Conservation (phyloP, 2,797 vertebrate genomes). For the Dipus sagitta region DNA sequence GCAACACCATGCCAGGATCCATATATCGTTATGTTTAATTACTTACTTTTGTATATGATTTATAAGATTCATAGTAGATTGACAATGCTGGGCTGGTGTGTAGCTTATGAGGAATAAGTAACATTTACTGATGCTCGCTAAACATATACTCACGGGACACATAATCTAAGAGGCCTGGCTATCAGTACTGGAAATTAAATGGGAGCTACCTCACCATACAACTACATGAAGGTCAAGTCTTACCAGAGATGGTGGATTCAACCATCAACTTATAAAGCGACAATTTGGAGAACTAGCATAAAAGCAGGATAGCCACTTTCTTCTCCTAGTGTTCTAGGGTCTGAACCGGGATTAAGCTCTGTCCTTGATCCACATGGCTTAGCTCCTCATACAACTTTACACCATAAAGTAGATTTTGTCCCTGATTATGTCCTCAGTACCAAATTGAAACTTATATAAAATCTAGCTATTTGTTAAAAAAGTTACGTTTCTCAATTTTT, state of each 20-base stretch:
- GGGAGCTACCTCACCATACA: not conserved
- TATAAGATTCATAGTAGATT: not conserved
- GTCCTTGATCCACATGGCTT: not conserved
- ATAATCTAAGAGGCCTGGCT: not conserved
- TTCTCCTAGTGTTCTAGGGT: not conserved
- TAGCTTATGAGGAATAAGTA: not conserved
- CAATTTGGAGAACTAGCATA: not conserved
- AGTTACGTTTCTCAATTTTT: not conserved
- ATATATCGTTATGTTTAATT: constrained; percentile 10
- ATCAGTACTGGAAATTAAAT: not conserved
- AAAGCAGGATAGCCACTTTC: not conserved
- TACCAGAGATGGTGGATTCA: not conserved
- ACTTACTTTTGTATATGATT: not conserved
- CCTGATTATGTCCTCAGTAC: not conserved
- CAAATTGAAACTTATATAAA: not conserved
- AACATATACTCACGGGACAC: not conserved
- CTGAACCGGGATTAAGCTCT: not conserved
- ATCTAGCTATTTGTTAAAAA: not conserved
- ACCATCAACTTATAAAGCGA: not conserved
- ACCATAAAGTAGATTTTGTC: not conserved
- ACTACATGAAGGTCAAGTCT: too few species aligned
- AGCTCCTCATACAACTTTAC: not conserved
- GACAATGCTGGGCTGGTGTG: not conserved
- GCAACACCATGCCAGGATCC: not conserved
- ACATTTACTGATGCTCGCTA: not conserved